Conservation (phyloP, 2,113 vertebrate species). For the Prunella fulvescens region DNA sequence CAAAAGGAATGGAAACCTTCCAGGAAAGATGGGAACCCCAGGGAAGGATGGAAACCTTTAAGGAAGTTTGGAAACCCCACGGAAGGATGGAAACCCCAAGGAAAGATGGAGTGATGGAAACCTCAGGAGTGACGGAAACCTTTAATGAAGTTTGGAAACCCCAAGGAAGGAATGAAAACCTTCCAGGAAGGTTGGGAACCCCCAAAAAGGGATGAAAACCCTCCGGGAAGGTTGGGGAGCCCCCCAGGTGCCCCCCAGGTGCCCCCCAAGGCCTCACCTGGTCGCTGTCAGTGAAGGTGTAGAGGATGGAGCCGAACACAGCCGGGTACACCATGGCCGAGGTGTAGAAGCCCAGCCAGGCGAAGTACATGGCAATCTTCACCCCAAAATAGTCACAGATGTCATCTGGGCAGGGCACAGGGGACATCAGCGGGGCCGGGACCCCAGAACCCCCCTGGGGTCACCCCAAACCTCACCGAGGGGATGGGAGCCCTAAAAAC, state of each 20-base stretch:
- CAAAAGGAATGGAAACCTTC: too few species aligned
- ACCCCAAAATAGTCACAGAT: constrained; percentile 98
- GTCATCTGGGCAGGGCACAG: constrained; percentile 74
- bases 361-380: constrained; percentile 97
- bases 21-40: too few species aligned
- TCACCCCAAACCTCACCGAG: background rate
- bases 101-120: too few species aligned
- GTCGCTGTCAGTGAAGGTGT: constrained; percentile 91
- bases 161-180: too few species aligned
- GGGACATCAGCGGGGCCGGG: fast-evolving
- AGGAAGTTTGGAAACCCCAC: background rate
- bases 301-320: constrained; percentile 91
- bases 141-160: too few species aligned
- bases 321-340: constrained; percentile 96
- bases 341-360: constrained; percentile 98
- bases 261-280: constrained; percentile 75
- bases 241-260: too few species aligned
- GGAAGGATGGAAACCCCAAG: too few species aligned
- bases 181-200: too few species aligned
- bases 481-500: background rate
- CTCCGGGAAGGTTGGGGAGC: background rate
- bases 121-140: too few species aligned
- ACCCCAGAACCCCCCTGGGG: fast-evolving
- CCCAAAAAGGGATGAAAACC: background rate
- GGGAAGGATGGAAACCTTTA: too few species aligned